Percentiles rank a stretch among this genome's conserved stretches.
phyloP scores from a whole-genome alignment of 1,140 invertebrate species.

The Trachymyrmex cornetzi region DNA sequence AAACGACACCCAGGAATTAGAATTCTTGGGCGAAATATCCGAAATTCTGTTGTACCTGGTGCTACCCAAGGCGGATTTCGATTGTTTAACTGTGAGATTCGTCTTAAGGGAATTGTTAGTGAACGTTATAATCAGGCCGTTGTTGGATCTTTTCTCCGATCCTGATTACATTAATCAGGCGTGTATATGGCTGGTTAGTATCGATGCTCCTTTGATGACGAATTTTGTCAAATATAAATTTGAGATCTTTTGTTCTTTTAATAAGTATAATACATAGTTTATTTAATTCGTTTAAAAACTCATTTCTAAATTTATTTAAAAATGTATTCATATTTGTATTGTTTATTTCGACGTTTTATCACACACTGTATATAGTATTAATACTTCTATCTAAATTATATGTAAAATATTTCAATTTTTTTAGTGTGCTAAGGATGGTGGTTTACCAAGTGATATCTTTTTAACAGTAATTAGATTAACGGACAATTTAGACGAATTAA shows the following conservation, averaged over 20 bases:
- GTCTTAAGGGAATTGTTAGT: conserved; percentile 94
- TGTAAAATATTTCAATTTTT: conserved; percentile 63
- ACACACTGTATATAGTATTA: neutral
- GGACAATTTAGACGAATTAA: conserved; percentile 93
- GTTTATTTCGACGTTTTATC: conserved; percentile 7
- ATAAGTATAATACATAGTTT: neutral
- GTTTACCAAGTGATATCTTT: conserved; percentile 93
- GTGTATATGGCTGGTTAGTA: conserved; percentile 95
- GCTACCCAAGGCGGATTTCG: conserved; percentile 94
- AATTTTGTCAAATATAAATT: conserved; percentile 4
- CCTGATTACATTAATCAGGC: conserved; percentile 98
- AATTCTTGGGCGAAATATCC: conserved; percentile 93
- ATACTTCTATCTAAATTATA: neutral
- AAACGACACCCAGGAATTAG: conserved; percentile 89
- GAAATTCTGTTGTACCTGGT: conserved; percentile 95
- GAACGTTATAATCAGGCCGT: conserved; percentile 92
- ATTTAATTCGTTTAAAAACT: conserved; percentile 1
- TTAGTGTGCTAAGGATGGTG: conserved; percentile 92
- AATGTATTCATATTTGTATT: neutral
- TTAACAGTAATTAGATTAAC: conserved; percentile 93
- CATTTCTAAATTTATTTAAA: neutral
- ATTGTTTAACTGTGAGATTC: conserved; percentile 92
- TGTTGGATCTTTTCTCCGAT: conserved; percentile 94
- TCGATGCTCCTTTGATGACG: neutral
- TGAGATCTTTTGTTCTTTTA: neutral